Percentiles rank a stretch among this genome's conserved stretches.
Conservation (phyloP, 2,888 invertebrate genomes). For the Galeruca laticollis region DNA sequence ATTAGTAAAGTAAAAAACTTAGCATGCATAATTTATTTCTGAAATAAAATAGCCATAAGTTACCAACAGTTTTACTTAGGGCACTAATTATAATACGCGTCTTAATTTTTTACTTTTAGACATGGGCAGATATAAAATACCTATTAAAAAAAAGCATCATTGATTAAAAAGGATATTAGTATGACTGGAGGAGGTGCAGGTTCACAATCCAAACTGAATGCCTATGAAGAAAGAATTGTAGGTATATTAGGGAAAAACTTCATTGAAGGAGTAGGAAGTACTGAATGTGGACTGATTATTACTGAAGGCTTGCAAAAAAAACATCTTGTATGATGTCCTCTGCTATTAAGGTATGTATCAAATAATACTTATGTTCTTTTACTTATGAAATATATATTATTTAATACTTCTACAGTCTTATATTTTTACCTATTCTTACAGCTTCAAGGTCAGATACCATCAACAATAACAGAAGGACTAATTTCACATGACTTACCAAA, state of each 20-base stretch:
- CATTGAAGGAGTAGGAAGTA: neutral
- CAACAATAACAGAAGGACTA: neutral
- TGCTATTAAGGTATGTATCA: neutral
- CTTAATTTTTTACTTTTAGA: neutral
- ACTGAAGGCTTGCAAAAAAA: neutral
- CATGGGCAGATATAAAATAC: neutral
- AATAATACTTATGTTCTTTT: neutral
- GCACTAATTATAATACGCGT: neutral
- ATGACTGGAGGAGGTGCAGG: too few relatives aligned
- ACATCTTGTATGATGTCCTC: neutral
- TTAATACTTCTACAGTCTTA: neutral
- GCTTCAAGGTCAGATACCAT: neutral
- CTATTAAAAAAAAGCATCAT: too few relatives aligned
- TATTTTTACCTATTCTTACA: neutral
- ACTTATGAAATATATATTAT: neutral
- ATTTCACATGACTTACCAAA: neutral
- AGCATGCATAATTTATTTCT: neutral
- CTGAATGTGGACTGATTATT: neutral
- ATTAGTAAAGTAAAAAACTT: neutral
- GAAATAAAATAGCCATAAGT: neutral
- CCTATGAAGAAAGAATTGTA: neutral
- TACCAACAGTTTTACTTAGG: neutral
- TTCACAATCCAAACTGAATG: neutral
- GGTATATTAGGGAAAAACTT: neutral
- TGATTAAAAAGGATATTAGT: too few relatives aligned